phyloP scores from a whole-genome alignment of 1,140 invertebrate species.

The Drosophila prosaltans region DNA sequence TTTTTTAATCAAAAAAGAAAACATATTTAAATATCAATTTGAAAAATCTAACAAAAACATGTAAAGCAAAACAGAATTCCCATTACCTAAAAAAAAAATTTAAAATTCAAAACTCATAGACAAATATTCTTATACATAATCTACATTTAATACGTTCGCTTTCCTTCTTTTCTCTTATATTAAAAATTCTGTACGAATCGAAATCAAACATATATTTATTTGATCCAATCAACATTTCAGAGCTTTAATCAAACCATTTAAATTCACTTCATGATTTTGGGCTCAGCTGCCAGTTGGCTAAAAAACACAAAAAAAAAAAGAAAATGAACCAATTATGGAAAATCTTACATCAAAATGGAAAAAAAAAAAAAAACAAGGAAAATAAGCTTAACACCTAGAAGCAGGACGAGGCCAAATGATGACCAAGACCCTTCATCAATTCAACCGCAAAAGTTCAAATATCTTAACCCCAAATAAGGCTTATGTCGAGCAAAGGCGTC shows the following conservation, averaged over 20 bases:
- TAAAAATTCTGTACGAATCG: background rate
- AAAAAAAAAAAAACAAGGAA: slow-evolving; percentile 34
- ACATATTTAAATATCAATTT: no score
- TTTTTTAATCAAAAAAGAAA: no score
- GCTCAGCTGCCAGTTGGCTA: slow-evolving; percentile 51
- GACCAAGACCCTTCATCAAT: slow-evolving; percentile 28
- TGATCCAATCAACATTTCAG: slow-evolving; percentile 6
- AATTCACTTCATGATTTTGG: slow-evolving; percentile 45
- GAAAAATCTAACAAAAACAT: no score
- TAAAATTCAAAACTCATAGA: no score
- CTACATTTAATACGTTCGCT: background rate
- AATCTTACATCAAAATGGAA: slow-evolving; percentile 45
- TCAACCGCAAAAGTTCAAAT: slow-evolving; percentile 38
- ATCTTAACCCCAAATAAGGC: slow-evolving; percentile 30
- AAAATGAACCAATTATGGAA: slow-evolving; percentile 60
- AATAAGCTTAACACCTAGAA: slow-evolving; percentile 12
- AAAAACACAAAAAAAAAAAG: background rate
- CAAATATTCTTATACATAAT: no score
- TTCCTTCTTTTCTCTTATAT: background rate
- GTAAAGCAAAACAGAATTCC: no score
- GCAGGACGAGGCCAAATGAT: slow-evolving; percentile 2
- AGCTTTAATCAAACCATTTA: slow-evolving; percentile 61
- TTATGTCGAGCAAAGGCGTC: background rate
- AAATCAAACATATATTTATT: background rate
- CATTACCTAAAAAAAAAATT: no score